phyloP scores from a whole-genome alignment of 2,113 vertebrate species.

The Paratilapia polleni region DNA sequence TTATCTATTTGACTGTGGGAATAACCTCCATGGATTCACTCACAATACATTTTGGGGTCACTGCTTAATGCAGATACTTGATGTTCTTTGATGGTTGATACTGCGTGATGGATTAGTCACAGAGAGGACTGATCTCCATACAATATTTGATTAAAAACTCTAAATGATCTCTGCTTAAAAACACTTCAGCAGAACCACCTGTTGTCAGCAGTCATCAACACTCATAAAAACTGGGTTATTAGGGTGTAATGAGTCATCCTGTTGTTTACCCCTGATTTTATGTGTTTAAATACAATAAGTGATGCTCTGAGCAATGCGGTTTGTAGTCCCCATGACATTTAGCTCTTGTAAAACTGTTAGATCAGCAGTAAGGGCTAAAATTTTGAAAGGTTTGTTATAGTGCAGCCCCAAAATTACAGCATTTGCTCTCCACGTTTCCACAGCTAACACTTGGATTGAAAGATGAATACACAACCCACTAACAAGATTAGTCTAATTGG shows the following conservation, averaged over 20 bases:
- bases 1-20: background rate
- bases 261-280: background rate
- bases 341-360: background rate
- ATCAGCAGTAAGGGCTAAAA: background rate
- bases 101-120: no score
- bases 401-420: background rate
- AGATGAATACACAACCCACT: background rate
- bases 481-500: background rate
- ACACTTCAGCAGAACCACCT: background rate
- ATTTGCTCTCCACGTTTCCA: background rate
- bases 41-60: background rate
- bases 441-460: background rate
- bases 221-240: background rate
- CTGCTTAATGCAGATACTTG: background rate
- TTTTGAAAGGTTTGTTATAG: background rate
- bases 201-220: background rate
- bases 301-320: background rate
- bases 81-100: background rate
- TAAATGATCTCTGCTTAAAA: background rate
- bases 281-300: background rate
- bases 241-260: background rate
- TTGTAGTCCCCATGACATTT: background rate
- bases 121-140: background rate
- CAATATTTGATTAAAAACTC: background rate
- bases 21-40: background rate